phyloP scores from a whole-genome alignment of 2,113 vertebrate species.

The Proterorhinus semilunaris region DNA sequence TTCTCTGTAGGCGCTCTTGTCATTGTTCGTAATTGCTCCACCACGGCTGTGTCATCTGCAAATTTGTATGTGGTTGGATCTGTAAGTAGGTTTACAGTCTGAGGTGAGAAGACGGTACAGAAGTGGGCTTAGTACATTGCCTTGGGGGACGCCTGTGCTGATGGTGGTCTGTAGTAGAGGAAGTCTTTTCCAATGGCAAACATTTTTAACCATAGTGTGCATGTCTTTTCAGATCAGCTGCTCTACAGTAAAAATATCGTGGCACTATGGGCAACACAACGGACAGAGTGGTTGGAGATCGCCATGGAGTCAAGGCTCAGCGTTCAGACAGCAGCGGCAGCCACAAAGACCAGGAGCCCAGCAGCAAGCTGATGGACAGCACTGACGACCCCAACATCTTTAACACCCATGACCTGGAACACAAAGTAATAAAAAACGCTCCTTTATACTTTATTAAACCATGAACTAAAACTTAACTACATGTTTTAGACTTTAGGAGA shows the following conservation, averaged over 20 bases:
- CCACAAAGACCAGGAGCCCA: constrained; percentile 85
- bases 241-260: constrained; percentile 4
- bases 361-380: constrained; percentile 94
- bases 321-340: constrained; percentile 80
- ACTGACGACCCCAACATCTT: constrained; percentile 93
- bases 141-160: no score
- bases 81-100: no score
- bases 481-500: constrained; percentile 79
- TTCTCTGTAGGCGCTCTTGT: no score
- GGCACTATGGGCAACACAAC: constrained; percentile 92
- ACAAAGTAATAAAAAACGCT: constrained; percentile 77
- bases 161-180: no score
- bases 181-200: no score
- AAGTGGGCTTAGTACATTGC: no score
- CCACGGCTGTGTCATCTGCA: no score
- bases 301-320: constrained; percentile 86
- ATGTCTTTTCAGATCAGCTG: constrained; percentile 7
- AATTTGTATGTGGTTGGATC: no score
- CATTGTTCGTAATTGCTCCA: no score
- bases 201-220: not conserved
- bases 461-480: no score
- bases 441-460: no score
- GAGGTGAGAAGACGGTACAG: no score
- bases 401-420: constrained; percentile 82
- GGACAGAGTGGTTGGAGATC: constrained; percentile 85